Evolutionary conservation across 2,797 vertebrate genomes (phyloP).

Genomic region (Notolabrus celidotus): DNA sequence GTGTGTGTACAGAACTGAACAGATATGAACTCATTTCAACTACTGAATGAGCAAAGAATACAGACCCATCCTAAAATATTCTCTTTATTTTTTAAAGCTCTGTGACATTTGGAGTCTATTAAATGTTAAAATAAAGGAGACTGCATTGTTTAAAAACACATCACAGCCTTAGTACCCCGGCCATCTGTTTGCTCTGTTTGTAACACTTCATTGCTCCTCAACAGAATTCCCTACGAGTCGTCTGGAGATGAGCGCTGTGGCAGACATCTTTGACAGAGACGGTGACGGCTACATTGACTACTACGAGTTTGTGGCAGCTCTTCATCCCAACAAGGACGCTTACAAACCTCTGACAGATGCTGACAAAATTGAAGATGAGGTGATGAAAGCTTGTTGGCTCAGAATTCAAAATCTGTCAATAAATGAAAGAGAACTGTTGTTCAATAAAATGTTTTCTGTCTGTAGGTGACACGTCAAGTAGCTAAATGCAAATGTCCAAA

Average conservation of each 20-base stretch:
- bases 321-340: conserved; percentile 99
- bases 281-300: conserved; percentile 99
- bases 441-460: conserved; percentile 20
- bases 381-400: conserved; percentile 55
- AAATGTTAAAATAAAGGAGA: no score
- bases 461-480: conserved; percentile 97
- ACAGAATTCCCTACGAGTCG: conserved; percentile 97
- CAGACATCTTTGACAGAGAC: conserved; percentile 98
- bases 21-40: no score
- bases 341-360: conserved; percentile 98
- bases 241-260: conserved; percentile 98
- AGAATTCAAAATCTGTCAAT: background rate
- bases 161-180: no score
- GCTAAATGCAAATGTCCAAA: conserved; percentile 99
- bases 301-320: conserved; percentile 98
- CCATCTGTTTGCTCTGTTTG: background rate
- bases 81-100: no score
- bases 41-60: no score
- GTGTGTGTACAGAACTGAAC: no score
- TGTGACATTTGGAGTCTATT: no score
- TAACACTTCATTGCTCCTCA: conserved; percentile 14
- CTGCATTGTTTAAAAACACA: no score
- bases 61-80: no score
- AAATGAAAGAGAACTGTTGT: background rate
- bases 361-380: conserved; percentile 99